Base-by-base conservation (phyloP, 2,888 invertebrate genomes). In the Diachrysia chrysitis region DNA sequence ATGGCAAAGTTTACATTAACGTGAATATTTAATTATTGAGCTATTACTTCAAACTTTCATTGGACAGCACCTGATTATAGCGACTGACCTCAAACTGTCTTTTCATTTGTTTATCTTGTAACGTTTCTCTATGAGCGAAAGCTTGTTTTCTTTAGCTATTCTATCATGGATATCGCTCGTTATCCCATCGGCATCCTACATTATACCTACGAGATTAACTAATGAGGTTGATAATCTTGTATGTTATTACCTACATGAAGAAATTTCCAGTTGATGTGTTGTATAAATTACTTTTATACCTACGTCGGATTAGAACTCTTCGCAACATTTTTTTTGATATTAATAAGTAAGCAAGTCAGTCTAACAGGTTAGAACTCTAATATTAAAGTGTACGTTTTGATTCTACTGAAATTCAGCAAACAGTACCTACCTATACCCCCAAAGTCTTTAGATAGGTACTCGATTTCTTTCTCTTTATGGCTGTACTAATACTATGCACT, bases 81-180 rank as follows among this genome's bases (percentile, higher is more conserved):
- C 66, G 37, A 61, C 58, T 56, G 63, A 53, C 66, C 70, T 64
- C 46, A 21, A 62, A 58, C 63, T 58, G 74, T 63, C 66, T 55
- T 46, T 56, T 64, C 51, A 23, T 62, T 64, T 62, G 61, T 74
- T 74, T 65, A 69, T 74, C 74, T 74, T 25, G 42, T 32, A 58
- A 37, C 48, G 54, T 59, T 63, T 63, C 66, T 62, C 35, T 17
- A 10, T 32, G 12, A 61, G 63, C 29, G 66, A 66, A 63, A 70
- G 65, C 59, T 19, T 67, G 66, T 54, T 60, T 67, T 68, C 63
- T 73, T 46, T 21, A 17, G 7, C 3, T 66, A 16, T 56, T 53
- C 51, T 62, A 1, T 66, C 54, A 61, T 66, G 25, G 29, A 16
- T 42, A 37, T 23, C 60, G 19, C 16, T 48, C 32, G 35, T 19